A percentile compares a stretch with the other conserved stretches of the same genome.
Evolutionary conservation across 2,888 invertebrate genomes (phyloP).

Genomic region (Cheilosia scutellata): DNA sequence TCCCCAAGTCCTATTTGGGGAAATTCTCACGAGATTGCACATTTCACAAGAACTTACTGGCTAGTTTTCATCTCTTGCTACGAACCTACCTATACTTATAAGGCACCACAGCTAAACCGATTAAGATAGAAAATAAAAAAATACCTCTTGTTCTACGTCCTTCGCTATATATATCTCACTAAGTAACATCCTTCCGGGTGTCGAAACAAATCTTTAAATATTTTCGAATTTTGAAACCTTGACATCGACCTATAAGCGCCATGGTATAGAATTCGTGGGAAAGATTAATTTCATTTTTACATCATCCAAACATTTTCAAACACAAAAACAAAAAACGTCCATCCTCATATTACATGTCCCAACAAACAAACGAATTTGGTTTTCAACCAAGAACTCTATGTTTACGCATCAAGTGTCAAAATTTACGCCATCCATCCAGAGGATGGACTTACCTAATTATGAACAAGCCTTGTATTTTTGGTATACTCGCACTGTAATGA

Average conservation of each 20-base stretch:
- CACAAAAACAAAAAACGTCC: constrained; percentile 7
- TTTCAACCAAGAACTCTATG: constrained; percentile 57
- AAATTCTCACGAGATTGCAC: too few species aligned
- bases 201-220: too few species aligned
- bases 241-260: background rate
- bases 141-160: too few species aligned
- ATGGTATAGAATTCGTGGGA: constrained; percentile 26
- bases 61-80: too few species aligned
- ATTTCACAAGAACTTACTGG: too few species aligned
- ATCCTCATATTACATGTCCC: constrained; percentile 63
- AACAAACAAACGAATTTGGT: constrained; percentile 58
- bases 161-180: too few species aligned
- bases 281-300: background rate
- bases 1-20: too few species aligned
- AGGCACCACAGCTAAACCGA: too few species aligned
- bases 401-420: constrained; percentile 75
- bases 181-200: too few species aligned
- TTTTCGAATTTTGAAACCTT: background rate
- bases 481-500: constrained; percentile 6
- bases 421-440: constrained; percentile 57
- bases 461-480: constrained; percentile 32
- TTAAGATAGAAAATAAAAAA: too few species aligned
- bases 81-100: too few species aligned
- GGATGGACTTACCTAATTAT: constrained; percentile 47
- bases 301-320: constrained; percentile 5